Base-by-base conservation (phyloP, 2,113 vertebrate genomes). In the Noctilio leporinus region DNA sequence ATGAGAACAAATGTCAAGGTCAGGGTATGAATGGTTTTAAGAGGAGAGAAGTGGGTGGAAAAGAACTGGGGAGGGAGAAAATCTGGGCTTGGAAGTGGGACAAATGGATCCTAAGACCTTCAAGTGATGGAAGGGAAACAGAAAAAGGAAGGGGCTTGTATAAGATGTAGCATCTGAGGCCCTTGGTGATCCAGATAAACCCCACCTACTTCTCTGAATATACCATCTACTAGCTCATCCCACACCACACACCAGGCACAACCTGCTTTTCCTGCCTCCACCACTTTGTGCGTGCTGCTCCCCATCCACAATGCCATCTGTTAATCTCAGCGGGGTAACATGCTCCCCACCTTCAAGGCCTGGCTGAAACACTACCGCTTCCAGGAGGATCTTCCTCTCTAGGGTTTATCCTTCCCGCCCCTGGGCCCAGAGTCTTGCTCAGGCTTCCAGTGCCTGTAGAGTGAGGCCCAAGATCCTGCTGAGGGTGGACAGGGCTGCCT, bases 251-350 rank as follows among this genome's bases (percentile, higher is more conserved):
- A 24, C 51, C 51, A 91, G 92, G 95, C 89, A 95, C 95, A 95
- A 57, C 86, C 95, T 91, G 92, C 49, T 80, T 95, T 77, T 83
- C 86, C 95, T 92, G 83, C 55, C 86, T 62, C 84, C 87, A 87
- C 72, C 59, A 40, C 72, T 82, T 16, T 59, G 89, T 78, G 75
- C n/a, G 26, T 55, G 80, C 80, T 84, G 59, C 81, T 89, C 49
- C 64, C 92, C 87, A 89, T 76, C 92, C 76, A 11, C 3, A 4
- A 12, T 6, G 30, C 92, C 84, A 93, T 87, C 93, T 95, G 96
- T 47, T 94, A 67, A 4, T 78, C 73, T 89, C 93, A 82, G 78
- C 70, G 53, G 69, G 87, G 73, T 10, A 84, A 86, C 57, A 91
- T 62, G 85, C 75, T 49, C 67, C 82, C 47, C 43, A 16, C 65